Conservation (phyloP, 2,113 vertebrate species). For the Myotis lucifugus region DNA sequence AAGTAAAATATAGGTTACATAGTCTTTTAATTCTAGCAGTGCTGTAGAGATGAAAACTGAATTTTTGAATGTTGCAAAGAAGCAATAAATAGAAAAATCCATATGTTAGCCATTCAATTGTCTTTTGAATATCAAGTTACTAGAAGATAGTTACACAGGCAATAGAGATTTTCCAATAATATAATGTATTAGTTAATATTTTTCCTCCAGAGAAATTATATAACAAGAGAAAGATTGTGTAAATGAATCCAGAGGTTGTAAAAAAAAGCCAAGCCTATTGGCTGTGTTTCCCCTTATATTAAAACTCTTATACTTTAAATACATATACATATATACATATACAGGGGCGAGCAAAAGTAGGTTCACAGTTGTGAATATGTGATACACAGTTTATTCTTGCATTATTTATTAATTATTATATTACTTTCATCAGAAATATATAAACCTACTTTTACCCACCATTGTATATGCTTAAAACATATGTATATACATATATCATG, state of each 20-base stretch:
- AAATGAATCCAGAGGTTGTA: conserved; percentile 15
- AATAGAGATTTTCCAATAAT: background rate
- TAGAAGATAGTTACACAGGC: background rate
- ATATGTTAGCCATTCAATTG: background rate
- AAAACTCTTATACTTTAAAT: conserved; percentile 3
- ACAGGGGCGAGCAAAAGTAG: background rate
- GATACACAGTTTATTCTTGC: background rate
- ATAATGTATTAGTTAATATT: background rate
- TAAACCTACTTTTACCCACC: background rate
- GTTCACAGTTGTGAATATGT: background rate
- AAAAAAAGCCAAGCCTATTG: conserved; percentile 55
- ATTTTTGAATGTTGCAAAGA: background rate
- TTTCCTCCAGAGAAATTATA: conserved; percentile 25
- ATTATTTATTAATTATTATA: background rate
- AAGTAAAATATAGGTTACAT: background rate
- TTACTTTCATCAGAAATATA: background rate
- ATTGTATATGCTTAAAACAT: background rate
- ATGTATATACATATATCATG: background rate
- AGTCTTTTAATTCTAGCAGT: background rate
- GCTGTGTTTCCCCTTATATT: conserved; percentile 23
- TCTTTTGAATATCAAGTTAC: conserved; percentile 17
- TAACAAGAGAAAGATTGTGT: conserved; percentile 31
- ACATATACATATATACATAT: background rate
- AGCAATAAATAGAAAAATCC: background rate
- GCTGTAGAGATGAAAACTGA: background rate